Conservation (phyloP, 2,888 invertebrate species). For the Prosapia bicincta region DNA sequence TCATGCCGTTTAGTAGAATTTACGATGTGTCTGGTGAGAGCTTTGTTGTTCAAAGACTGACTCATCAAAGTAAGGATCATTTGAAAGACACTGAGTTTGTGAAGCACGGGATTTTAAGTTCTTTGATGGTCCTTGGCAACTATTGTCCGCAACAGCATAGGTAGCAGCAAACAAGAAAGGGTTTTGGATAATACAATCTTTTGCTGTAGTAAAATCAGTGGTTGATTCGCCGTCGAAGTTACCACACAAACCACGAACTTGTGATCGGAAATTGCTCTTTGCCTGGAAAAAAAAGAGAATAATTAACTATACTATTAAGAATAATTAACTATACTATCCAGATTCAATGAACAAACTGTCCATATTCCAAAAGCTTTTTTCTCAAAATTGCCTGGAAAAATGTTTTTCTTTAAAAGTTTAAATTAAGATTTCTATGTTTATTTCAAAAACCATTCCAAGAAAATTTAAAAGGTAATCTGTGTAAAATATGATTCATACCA, state of each 20-base stretch:
- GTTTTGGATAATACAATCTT: constrained; percentile 53
- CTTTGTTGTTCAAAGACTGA: too few relatives aligned
- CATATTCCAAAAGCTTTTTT: too few relatives aligned
- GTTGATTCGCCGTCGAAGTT: constrained; percentile 56
- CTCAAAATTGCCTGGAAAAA: too few relatives aligned
- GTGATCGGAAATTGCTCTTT: constrained; percentile 51
- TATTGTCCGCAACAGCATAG: constrained; percentile 50
- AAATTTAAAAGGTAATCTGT: too few relatives aligned
- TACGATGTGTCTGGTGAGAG: too few relatives aligned
- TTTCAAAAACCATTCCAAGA: too few relatives aligned
- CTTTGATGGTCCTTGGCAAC: constrained; percentile 34
- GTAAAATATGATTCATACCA: constrained; percentile 19
- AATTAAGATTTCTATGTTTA: not conserved
- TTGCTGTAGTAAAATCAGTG: constrained; percentile 58
- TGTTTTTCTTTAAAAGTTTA: not conserved
- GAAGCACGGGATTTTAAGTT: constrained; percentile 45
- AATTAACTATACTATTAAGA: not conserved
- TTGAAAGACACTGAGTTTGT: not conserved
- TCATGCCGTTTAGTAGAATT: too few relatives aligned
- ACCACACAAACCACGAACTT: constrained; percentile 64
- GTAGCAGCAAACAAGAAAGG: constrained; percentile 55
- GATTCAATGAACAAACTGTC: not conserved
- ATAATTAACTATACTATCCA: not conserved
- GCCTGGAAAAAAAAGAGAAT: constrained; percentile 38
- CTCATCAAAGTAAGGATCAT: too few relatives aligned